Base-by-base conservation (phyloP, 2,888 invertebrate genomes). In the Drosophila parthenogenetica region DNA sequence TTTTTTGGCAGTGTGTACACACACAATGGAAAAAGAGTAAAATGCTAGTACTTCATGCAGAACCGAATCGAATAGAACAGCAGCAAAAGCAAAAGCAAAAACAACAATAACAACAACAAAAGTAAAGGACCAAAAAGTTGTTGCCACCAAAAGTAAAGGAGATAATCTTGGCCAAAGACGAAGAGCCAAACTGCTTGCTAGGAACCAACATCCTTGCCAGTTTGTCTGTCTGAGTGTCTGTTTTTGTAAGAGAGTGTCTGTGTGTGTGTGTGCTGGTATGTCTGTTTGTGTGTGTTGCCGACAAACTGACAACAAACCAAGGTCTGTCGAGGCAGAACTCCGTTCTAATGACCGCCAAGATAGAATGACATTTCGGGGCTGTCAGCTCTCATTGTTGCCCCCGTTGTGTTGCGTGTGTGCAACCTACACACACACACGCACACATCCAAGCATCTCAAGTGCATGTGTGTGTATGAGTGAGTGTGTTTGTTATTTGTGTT, bases 331-430 rank as follows among this genome's bases (percentile, higher is more conserved):
- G 79, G 68, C 70, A 73, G 79, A 84, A 81, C 89, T 84, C 89
- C 76, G 79, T 86, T 88, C 88, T 87, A 87, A 88, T 87, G 89
- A 87, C 87, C 87, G 89, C 89, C 87, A 89, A 89, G 89, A 87
- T 89, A 81, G 87, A 89, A 89, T 87, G 89, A 89, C 89, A 87
- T 89, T 89, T 87, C 57, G 69, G 87, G 81, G 81, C 89, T 86
- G 85, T 86, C 89, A 89, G 89, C 78, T 85, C 75, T 85, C 88
- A 87, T 86, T 86, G 89, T 86, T 88, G 81, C 76, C 68, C 77
- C 77, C 65, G 63, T 54, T 86, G 54, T 63, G 57, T 59, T 73
- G 69, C 69, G 53, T 70, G 66, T 70, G 57, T 48, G 63, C 45
- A 53, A 46, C 32, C 29, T 39, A 51, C 59, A 60, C 63, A 45